Evolutionary conservation across 2,113 vertebrate species (phyloP).

Genomic region (Cygnus atratus): DNA sequence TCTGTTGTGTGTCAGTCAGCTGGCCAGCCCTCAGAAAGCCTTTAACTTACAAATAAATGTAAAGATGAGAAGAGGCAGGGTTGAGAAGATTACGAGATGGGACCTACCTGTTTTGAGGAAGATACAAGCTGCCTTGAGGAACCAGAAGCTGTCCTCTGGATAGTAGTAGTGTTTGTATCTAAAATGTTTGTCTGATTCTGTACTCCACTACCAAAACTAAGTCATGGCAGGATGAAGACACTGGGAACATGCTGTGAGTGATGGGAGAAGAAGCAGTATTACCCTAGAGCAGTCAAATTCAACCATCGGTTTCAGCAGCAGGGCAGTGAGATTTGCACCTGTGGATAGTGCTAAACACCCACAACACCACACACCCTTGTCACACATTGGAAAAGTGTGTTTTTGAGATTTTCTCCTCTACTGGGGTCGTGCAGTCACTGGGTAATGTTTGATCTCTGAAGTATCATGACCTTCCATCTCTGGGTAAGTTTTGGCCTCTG

Average conservation of each 20-base stretch:
- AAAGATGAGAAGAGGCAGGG: not conserved
- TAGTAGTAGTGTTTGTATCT: not conserved
- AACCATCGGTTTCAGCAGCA: not conserved
- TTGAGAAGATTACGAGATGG: not conserved
- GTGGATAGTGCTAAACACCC: not conserved
- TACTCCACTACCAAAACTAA: not conserved
- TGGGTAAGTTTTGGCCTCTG: not conserved
- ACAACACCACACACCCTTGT: rapidly evolving
- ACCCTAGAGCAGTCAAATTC: not conserved
- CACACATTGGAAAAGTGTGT: not conserved
- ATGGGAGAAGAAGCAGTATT: not conserved
- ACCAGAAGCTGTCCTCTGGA: not conserved
- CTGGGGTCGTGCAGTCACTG: not conserved
- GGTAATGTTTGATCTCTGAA: not conserved
- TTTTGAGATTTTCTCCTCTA: not conserved
- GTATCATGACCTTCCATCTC: not conserved
- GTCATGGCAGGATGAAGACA: not conserved
- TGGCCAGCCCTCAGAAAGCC: not conserved
- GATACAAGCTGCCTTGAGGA: not conserved
- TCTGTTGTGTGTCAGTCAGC: rapidly evolving
- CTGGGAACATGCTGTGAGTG: not conserved
- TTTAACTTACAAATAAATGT: not conserved
- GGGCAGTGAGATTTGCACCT: not conserved
- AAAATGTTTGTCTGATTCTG: not conserved
- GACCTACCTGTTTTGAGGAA: not conserved